These are phyloP conservation scores for Melanotaenia nigrans DNA, from an alignment of 2,797 vertebrate species.

Conservation along the genomic window DNA sequence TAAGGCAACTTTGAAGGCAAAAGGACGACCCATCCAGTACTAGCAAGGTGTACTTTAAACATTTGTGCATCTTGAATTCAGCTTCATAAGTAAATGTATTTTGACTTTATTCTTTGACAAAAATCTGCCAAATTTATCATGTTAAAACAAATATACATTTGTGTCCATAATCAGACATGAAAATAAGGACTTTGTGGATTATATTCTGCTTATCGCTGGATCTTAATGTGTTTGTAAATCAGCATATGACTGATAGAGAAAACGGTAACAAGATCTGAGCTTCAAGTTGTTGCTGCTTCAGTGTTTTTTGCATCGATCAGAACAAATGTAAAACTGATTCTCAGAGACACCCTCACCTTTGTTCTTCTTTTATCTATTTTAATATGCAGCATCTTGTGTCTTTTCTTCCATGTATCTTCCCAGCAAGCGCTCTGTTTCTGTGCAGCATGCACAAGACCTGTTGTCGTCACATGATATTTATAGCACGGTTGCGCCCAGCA, in stretches of 20 bases:
- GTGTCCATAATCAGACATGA: background rate
- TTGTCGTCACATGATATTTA: conserved; percentile 73
- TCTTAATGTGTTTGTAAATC: conserved; percentile 5
- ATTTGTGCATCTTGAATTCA: no score
- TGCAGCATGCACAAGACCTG: conserved; percentile 28
- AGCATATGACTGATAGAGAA: conserved; percentile 27
- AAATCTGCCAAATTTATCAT: background rate
- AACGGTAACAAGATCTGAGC: conserved; percentile 33
- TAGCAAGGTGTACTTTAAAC: no score
- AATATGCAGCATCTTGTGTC: conserved; percentile 15
- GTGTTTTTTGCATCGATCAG: conserved; percentile 30
- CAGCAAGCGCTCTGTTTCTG: conserved; percentile 32
- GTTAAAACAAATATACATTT: background rate
- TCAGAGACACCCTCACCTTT: conserved; percentile 20
- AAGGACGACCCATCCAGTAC: no score
- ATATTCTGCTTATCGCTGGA: conserved; percentile 1
- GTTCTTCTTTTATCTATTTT: background rate
- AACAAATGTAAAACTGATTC: conserved; percentile 40
- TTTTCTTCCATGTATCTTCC: conserved; percentile 14
- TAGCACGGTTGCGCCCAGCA: conserved; percentile 58
- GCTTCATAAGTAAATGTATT: no score
- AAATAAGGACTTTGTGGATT: background rate
- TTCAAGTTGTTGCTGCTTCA: conserved; percentile 21
- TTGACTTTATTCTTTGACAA: no score
- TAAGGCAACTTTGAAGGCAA: no score